Conservation (phyloP, 2,113 vertebrate genomes). For the Cervus canadensis region DNA sequence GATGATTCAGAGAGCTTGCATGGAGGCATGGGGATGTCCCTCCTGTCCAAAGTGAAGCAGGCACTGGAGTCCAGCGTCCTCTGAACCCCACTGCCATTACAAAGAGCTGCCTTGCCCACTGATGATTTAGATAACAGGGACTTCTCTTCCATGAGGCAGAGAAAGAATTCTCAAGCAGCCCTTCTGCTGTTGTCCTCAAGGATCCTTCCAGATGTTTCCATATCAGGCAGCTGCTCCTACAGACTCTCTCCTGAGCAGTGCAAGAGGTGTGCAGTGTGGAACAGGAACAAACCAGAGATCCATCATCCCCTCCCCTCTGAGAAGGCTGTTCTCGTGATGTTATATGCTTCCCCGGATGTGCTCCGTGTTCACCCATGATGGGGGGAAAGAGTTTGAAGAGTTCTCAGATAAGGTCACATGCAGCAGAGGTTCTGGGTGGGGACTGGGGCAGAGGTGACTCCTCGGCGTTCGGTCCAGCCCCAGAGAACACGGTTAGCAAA, state of each 20-base stretch:
- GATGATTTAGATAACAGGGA: too few relatives aligned
- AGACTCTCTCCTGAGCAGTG: too few relatives aligned
- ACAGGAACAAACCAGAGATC: neutral
- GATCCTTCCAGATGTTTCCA: neutral
- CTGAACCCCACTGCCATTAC: neutral
- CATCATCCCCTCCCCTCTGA: rapidly evolving
- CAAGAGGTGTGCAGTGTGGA: neutral
- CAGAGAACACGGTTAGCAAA: neutral
- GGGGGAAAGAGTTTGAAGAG: neutral
- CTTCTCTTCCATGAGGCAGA: neutral
- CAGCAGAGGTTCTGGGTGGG: neutral
- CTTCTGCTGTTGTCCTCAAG: neutral
- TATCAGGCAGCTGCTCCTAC: neutral
- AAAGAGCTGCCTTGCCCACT: neutral
- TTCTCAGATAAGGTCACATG: neutral
- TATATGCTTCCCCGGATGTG: neutral
- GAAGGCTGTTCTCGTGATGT: neutral
- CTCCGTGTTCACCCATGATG: neutral
- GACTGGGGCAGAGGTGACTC: neutral
- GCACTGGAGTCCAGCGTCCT: neutral
- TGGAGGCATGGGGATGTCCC: rapidly evolving
- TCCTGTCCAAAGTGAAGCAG: neutral
- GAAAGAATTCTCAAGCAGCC: neutral
- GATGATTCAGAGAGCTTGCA: neutral
- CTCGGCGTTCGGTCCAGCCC: neutral